Base-by-base conservation (phyloP, 2,888 invertebrate species). In the Meteorus colon region DNA sequence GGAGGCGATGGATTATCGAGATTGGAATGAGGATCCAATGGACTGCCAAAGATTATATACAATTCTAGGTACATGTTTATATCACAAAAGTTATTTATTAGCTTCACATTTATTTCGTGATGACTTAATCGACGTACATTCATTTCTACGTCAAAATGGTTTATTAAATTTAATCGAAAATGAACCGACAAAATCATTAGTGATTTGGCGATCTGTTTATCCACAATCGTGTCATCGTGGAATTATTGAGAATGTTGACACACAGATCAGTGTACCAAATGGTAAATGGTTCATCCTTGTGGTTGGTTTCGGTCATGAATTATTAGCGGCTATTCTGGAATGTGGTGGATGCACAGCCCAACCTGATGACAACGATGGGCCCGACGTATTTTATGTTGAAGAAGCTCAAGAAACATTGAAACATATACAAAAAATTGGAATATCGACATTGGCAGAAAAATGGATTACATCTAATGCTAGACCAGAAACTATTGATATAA, bases 1-100 rank as follows among this genome's bases (percentile, higher is more conserved):
- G 89, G 97, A 97, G 90, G 95, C 97, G 16, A 96, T 96, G 90
- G 97, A 97, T 91, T 97, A 96, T 89, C 92, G 95, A 83, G 96
- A 96, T 90, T 95, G 96, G 95, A 95, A 94, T 84, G 95, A 96
- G 86, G 95, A 94, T 84, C 92, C 94, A 19, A 92, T 94, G 86
- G 93, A 94, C 83, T 94, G 94, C 84, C 94, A 95, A 90, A 91
- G 96, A 81, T 89, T 95, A 3, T 94, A 93, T 84, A 93, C 92
- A 19, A 93, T 95, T 55, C 89, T 94, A 77, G 95, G 95, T 29
- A 91, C 92, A 1, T 92, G 93, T 82, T 84, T 93, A 34, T 93
- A 92, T 84, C 92, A 93, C 81, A 90, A 90, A 82, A 94, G 94
- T 19, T 95, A 94, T 87, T 90, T 97, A 77, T 87, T 97, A 63